Evolutionary conservation across 2,888 invertebrate species (phyloP), one percentile per base, ranked within the genome.

Genomic region (Archips xylosteana): DNA sequence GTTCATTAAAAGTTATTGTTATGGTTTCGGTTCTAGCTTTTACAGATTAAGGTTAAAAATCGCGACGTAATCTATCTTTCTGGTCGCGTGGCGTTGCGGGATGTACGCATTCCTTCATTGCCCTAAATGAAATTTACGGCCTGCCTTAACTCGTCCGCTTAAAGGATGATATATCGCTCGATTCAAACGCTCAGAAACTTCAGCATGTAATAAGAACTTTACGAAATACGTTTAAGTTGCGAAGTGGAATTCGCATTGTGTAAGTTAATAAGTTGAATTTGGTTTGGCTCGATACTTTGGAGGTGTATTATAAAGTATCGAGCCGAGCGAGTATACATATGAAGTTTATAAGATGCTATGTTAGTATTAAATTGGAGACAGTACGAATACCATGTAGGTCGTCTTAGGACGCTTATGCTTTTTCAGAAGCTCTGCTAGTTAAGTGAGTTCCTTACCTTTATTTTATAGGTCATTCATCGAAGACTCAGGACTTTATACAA

Each of bases 101-200:
- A 15, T 36, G 36, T 63, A 63, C 63, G 51, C 65, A 51, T 65
- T 65, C 61, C 54, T 66, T 54, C 66, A 54, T 34, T n/a, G 63
- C n/a, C 36, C 66, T 68, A 68, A 72, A 63, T 62, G 68, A 68
- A 63, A 72, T 72, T 72, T 72, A 72, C 68, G 54, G 32, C 23
- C 57, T 8, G 23, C 63, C 42, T 49, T 64, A 42, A 59, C 47
- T 34, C 45, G 39, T 67, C 66, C 66, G 66, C 66, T 67, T 65
- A 9, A 12, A 42, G 10, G 57, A 63, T 69, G 73, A 74, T 74
- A 69, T 69, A 74, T 60, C 36, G 69, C 64, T 8, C 47, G 63
- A 57, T 65, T 36, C 36, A 32, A 64, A 64, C 51, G 65, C 63
- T 45, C 32, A 23, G 23, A 32, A 61, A 71, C 66, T 71, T 66